Conservation (phyloP, 2,797 vertebrate species). For the Peromyscus aztecus region DNA sequence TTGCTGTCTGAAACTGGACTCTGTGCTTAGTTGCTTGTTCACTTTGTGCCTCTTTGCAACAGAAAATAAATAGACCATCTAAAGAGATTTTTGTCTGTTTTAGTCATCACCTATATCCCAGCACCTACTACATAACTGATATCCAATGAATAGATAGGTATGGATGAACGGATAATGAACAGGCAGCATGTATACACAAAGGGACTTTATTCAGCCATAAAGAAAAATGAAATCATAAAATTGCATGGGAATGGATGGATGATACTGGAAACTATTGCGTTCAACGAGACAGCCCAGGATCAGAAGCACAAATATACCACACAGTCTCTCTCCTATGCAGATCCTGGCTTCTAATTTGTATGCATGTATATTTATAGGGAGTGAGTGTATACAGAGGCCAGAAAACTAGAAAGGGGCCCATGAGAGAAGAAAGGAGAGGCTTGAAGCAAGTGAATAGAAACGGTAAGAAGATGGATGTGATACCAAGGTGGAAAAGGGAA, state of each 20-base stretch:
- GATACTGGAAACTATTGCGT: background rate
- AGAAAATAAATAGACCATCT: background rate
- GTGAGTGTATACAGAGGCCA: background rate
- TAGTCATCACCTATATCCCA: background rate
- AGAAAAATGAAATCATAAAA: background rate
- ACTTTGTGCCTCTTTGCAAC: background rate
- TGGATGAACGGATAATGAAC: background rate
- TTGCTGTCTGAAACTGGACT: background rate
- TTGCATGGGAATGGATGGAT: background rate
- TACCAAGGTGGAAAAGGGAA: background rate
- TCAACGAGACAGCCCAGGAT: background rate
- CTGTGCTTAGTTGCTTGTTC: background rate
- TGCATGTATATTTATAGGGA: background rate
- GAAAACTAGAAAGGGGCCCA: background rate
- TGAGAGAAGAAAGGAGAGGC: background rate
- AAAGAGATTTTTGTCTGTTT: background rate
- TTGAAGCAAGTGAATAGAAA: background rate
- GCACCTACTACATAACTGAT: background rate
- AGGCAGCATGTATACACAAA: background rate
- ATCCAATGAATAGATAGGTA: background rate
- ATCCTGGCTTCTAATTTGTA: background rate
- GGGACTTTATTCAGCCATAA: background rate
- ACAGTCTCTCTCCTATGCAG: background rate
- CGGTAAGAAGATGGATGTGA: accelerated
- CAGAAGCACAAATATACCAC: background rate